A percentile compares a stretch with the other conserved stretches of the same genome.
These are phyloP conservation scores for Ageneiosus marmoratus DNA, from an alignment of 2,113 vertebrate species.

Conservation along the genomic window DNA sequence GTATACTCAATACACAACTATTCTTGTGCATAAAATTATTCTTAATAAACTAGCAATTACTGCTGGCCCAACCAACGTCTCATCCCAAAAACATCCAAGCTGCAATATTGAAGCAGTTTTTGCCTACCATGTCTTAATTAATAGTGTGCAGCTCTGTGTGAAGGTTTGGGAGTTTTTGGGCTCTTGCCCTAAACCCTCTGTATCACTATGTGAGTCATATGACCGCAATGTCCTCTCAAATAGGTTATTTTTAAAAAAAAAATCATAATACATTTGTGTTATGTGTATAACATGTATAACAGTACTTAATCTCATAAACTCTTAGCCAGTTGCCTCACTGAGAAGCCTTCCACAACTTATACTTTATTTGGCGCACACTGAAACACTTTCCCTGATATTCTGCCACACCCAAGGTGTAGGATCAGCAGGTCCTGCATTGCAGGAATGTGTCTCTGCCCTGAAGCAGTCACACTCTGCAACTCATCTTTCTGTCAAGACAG, in stretches of 20 bases:
- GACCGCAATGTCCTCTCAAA: neutral
- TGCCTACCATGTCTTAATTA: neutral
- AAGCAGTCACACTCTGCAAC: neutral
- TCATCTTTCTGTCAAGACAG: neutral
- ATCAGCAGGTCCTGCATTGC: neutral
- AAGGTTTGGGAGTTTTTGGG: neutral
- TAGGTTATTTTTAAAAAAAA: neutral
- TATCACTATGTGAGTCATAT: neutral
- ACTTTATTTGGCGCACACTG: neutral
- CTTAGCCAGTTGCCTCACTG: neutral
- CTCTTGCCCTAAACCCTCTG: neutral
- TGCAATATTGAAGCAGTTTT: neutral
- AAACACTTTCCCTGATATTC: neutral
- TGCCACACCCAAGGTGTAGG: neutral
- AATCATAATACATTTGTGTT: neutral
- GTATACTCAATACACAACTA: no score
- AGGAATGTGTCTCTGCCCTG: slow-evolving; percentile 3
- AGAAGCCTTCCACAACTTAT: neutral
- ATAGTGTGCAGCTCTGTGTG: neutral
- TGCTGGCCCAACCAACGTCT: no score
- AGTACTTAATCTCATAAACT: neutral
- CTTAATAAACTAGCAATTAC: neutral
- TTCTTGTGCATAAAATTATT: neutral
- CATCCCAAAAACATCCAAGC: neutral
- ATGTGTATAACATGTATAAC: no score